Base-by-base conservation (phyloP, 2,888 invertebrate genomes). In the Meta bourneti region DNA sequence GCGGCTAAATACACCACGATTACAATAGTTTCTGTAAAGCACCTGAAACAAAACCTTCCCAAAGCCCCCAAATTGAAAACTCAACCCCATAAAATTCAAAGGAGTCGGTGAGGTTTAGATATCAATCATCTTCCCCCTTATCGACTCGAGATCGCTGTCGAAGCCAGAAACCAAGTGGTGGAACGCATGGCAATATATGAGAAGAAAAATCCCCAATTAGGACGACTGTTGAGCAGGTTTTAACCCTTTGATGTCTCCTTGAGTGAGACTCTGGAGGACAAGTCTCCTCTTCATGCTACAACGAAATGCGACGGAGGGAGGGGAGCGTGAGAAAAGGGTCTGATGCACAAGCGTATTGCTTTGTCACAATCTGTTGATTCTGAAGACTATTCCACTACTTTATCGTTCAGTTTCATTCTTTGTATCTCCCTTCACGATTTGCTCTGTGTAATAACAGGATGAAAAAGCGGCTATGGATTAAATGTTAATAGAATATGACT, bases 201-300 rank as follows among this genome's bases (percentile, higher is more conserved):
- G 7, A 34, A 6, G 49, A 71, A 82, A 48, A 19, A 13, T 20
- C 16, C 34, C 8, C 70, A 52, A n/a, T 71, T 84, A 20, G 19
- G 74, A 20, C 51, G 71, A 51, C n/a, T 13, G 13, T 48, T 13
- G 13, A 8, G 75, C 75, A 49, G 70, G 7, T 78, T 61, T 72
- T 70, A 86, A 86, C 85, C 85, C 85, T 86, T 86, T 85, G 49
- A 69, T 69, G 51, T 69, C 74, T 78, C 85, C 85, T 86, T 86
- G 77, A 86, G 20, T 16, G 70, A 19, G 16, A 19, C 48, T 78
- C 77, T 86, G 51, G 85, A 86, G 77, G 78, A 70, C 78, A 86
- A 52, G 61, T 54, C 16, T 11, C 19, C 34, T 75, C 69, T 78
- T 69, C 54, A 83, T 48, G 84, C 84, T 61, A 70, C 34, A 34